Percentiles rank a stretch among this genome's conserved stretches.
phyloP scores from a whole-genome alignment of 2,797 vertebrate genomes.

The Pangasius krempfi region DNA sequence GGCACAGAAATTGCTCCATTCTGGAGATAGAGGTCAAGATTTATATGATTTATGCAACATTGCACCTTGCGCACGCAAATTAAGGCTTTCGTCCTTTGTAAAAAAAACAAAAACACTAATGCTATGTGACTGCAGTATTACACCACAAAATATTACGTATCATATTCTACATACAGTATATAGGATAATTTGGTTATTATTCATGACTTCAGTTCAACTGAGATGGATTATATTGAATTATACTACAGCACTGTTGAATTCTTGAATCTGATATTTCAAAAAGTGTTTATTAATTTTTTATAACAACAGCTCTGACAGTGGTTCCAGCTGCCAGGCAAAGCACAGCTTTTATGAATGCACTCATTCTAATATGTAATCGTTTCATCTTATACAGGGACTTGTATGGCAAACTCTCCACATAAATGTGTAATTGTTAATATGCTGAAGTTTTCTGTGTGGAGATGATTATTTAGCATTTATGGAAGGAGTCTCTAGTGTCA shows the following conservation, averaged over 20 bases:
- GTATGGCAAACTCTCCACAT: background rate
- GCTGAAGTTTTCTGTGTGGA: background rate
- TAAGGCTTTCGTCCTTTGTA: background rate
- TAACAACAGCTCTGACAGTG: background rate
- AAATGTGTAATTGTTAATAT: background rate
- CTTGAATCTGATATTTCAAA: background rate
- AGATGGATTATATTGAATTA: background rate
- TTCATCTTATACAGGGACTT: background rate
- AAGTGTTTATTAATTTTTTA: background rate
- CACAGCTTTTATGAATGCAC: background rate
- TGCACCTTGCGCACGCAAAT: background rate
- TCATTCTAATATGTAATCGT: background rate
- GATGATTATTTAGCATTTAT: background rate
- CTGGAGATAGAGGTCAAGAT: background rate
- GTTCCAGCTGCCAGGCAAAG: slow-evolving; percentile 6
- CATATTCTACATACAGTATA: background rate
- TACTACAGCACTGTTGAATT: background rate
- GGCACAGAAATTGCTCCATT: background rate
- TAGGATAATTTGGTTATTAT: background rate
- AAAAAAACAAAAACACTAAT: background rate
- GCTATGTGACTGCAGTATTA: background rate
- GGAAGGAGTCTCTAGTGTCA: background rate
- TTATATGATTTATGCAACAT: background rate
- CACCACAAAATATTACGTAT: background rate
- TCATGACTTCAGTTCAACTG: background rate